Percentiles rank a stretch among this genome's conserved stretches.
phyloP scores from a whole-genome alignment of 1,140 invertebrate genomes.

The Phymorhynchus buccinoides region DNA sequence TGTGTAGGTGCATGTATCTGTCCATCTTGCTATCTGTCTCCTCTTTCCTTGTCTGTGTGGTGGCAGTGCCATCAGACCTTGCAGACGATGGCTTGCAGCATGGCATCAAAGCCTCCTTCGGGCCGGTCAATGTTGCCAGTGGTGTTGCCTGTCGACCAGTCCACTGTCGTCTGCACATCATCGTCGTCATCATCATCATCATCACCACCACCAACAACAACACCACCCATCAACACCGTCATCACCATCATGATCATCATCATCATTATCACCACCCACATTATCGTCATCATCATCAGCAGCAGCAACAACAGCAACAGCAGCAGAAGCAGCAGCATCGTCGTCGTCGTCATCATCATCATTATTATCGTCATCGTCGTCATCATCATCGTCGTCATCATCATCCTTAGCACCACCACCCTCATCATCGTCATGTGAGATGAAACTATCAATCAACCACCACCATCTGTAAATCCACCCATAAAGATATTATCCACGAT shows the following conservation, averaged over 20 bases:
- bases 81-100: conserved; percentile 98
- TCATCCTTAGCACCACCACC: not conserved
- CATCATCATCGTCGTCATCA: not conserved
- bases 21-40: too few species aligned
- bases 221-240: conserved; percentile 31
- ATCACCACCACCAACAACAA: not conserved
- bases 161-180: conserved; percentile 13
- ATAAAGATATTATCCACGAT: too few species aligned
- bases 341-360: not conserved
- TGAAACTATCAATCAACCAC: too few species aligned
- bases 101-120: conserved; percentile 98
- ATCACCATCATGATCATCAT: conserved; percentile 26
- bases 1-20: too few species aligned
- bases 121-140: conserved; percentile 79
- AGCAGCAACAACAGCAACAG: not conserved
- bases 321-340: conserved; percentile 1
- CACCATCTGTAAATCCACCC: too few species aligned
- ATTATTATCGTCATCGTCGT: not conserved
- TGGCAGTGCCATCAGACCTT: conserved; percentile 66
- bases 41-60: too few species aligned
- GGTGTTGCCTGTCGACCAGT: not conserved
- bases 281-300: not conserved
- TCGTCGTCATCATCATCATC: not conserved
- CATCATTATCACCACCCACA: not conserved
- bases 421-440: not conserved